These are phyloP conservation scores for Myotis yumanensis DNA, from an alignment of 2,113 vertebrate species.

Conservation along the genomic window DNA sequence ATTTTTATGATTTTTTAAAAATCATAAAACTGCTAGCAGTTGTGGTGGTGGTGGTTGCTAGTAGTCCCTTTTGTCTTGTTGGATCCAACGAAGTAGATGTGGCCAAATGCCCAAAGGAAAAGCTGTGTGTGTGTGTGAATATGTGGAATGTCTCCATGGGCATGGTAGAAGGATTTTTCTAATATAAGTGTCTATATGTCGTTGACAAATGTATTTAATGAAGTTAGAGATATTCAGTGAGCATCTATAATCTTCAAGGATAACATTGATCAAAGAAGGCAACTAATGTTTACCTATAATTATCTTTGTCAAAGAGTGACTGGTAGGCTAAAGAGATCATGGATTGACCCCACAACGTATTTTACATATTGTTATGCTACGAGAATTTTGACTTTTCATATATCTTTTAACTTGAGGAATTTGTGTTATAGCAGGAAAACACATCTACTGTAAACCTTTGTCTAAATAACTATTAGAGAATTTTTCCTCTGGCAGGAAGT, in stretches of 20 bases:
- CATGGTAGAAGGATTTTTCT: slow-evolving; percentile 45
- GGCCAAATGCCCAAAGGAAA: neutral
- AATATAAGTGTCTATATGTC: neutral
- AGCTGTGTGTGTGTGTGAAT: neutral
- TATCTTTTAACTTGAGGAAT: slow-evolving; percentile 30
- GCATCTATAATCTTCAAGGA: neutral
- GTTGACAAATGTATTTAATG: slow-evolving; percentile 39
- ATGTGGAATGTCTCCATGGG: neutral
- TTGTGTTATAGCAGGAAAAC: neutral
- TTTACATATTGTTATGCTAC: neutral
- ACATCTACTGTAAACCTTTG: slow-evolving; percentile 6
- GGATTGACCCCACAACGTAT: neutral
- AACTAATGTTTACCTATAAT: neutral
- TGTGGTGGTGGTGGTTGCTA: neutral
- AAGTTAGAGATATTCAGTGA: slow-evolving; percentile 12
- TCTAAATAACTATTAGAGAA: neutral
- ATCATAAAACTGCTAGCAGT: neutral
- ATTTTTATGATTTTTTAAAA: neutral
- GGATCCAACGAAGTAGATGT: neutral
- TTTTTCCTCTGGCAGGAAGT: slow-evolving; percentile 31
- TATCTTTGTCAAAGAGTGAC: neutral
- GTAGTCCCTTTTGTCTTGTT: neutral
- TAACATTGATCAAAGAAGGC: neutral
- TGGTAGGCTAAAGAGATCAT: neutral
- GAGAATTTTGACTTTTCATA: neutral